phyloP scores from a whole-genome alignment of 2,113 vertebrate genomes.

The Esox niger region DNA sequence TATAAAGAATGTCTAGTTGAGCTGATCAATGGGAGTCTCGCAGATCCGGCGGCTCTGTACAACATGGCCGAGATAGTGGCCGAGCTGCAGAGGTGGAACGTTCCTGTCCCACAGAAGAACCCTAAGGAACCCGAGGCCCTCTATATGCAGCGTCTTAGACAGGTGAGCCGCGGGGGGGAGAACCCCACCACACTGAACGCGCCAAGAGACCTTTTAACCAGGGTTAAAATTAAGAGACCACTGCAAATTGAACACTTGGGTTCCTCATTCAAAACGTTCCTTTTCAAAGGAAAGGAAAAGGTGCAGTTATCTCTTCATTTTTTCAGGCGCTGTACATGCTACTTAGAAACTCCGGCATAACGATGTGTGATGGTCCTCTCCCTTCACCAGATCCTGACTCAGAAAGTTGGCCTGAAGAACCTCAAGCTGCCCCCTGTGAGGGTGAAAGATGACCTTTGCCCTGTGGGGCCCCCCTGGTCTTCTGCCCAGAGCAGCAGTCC shows the following conservation, averaged over 20 bases:
- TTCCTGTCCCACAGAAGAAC: constrained; percentile 43
- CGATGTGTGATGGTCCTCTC: neutral
- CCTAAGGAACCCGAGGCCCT: constrained; percentile 43
- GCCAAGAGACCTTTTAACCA: neutral
- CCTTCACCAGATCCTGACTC: constrained; percentile 1
- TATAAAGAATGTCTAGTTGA: constrained; percentile 73
- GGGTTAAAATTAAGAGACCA: no score
- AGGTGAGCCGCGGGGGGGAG: constrained; percentile 43
- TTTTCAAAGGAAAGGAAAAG: no score
- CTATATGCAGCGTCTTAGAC: constrained; percentile 54
- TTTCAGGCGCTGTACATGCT: no score
- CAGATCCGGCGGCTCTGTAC: constrained; percentile 65
- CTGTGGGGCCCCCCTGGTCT: constrained; percentile 32
- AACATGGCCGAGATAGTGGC: constrained; percentile 46
- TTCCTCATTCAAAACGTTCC: no score
- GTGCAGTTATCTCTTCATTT: no score
- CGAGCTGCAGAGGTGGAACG: constrained; percentile 62
- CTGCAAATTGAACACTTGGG: no score
- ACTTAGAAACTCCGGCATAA: neutral
- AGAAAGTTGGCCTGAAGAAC: constrained; percentile 17
- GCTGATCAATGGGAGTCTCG: constrained; percentile 56
- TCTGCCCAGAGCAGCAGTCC: constrained; percentile 15
- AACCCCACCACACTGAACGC: no score
- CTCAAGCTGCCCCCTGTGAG: neutral
- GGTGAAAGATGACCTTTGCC: neutral